Base-by-base conservation (phyloP, 2,888 invertebrate species). In the Eristalinus sepulchralis region DNA sequence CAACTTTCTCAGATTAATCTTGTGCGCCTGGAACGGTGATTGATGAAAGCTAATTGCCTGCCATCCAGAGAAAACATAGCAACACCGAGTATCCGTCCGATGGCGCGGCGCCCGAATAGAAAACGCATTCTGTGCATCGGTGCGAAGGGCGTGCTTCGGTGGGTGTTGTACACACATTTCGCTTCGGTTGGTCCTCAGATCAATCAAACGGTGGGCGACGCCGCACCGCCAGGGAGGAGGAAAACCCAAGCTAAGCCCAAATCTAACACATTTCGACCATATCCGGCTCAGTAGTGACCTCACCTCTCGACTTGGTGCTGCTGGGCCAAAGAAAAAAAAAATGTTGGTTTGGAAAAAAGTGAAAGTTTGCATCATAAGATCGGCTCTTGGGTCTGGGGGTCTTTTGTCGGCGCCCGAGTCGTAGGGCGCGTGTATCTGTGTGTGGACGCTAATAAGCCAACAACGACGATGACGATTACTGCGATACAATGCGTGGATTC, bases 21-120 rank as follows among this genome's bases (percentile, higher is more conserved):
- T 20, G 59, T 47, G 59, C 57, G n/a, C 34, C 34, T 10, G 34
- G 27, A 62, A 67, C 60, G 36, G 72, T 90, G 90, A 90, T 90
- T 90, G 91, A 90, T 90, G 91, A 90, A 90, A 90, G 90, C 90
- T 90, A 90, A 90, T 90, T 90, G 90, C 88, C 72, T 83, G 84
- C 88, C 88, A 82, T 89, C 89, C 86, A 87, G 17, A 47, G 6
- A 47, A 17, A 5, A 17, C n/a, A 17, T 8, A 34, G 34, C 88
- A 88, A 76, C 76, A 83, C 4, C 10, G 82, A 75, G 68, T 70
- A 82, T 64, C 76, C 57, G 82, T 76, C 80, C 83, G 13, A 53
- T 68, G 33, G 33, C 39, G 53, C 9, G 33, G 24, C 27, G 60
- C 63, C 62, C 31, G 66, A 60, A 76, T 81, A 85, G 70, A 85